Conservation (phyloP, 2,113 vertebrate genomes). For the Epinephelus cyanopodus region DNA sequence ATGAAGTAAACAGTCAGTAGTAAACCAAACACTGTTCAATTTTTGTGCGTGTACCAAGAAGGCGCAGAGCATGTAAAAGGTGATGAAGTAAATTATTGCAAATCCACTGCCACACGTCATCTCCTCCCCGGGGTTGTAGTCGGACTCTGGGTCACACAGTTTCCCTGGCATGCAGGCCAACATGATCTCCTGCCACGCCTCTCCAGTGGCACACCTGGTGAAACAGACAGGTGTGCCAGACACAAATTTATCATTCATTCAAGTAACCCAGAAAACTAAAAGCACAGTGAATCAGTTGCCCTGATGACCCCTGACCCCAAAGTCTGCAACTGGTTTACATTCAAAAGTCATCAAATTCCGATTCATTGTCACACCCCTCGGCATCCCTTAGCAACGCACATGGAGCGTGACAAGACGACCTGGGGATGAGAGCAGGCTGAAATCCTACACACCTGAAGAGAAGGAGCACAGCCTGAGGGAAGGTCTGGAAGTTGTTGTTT, state of each 20-base stretch:
- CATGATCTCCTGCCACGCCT: slow-evolving; percentile 99
- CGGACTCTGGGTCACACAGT: slow-evolving; percentile 95
- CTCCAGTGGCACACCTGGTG: slow-evolving; percentile 95
- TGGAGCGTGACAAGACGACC: no score
- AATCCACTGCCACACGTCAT: slow-evolving; percentile 96
- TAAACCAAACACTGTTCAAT: neutral
- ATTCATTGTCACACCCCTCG: no score
- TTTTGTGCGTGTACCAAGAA: slow-evolving; percentile 89
- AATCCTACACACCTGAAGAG: slow-evolving; percentile 91
- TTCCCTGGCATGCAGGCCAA: slow-evolving; percentile 95
- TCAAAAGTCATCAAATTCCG: no score
- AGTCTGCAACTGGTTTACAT: no score
- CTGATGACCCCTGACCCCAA: neutral
- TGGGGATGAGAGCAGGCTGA: no score
- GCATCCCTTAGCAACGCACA: no score
- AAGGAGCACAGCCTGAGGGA: slow-evolving; percentile 95
- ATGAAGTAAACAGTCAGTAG: neutral
- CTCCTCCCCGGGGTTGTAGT: slow-evolving; percentile 93
- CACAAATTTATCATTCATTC: slow-evolving; percentile 1
- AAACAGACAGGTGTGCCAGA: neutral
- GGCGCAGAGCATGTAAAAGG: slow-evolving; percentile 99
- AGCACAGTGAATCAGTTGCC: neutral
- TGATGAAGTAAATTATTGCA: slow-evolving; percentile 98
- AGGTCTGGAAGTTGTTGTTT: slow-evolving; percentile 99
- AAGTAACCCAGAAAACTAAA: neutral